phyloP scores from a whole-genome alignment of 2,113 vertebrate species.

The Poecile atricapillus region DNA sequence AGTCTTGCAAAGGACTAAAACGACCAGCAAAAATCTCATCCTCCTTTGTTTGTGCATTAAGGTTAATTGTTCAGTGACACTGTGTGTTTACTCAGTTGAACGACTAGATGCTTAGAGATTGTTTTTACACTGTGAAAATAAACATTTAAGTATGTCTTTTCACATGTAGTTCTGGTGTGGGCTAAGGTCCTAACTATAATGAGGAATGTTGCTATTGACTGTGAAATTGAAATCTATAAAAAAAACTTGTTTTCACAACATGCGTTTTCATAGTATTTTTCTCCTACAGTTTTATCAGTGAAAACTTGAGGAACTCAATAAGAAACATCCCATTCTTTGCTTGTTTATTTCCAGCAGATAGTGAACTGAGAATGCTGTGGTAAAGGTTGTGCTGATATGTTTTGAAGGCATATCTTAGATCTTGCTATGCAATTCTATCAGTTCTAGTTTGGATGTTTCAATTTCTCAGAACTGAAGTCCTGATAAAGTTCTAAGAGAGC shows the following conservation, averaged over 20 bases:
- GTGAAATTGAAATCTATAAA: not conserved
- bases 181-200: not conserved
- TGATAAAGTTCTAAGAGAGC: not conserved
- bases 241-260: fast-evolving
- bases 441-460: not conserved
- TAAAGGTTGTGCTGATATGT: not conserved
- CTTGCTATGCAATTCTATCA: not conserved
- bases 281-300: not conserved
- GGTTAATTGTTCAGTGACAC: not conserved
- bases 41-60: not conserved
- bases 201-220: not conserved
- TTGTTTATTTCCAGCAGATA: not conserved
- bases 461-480: not conserved
- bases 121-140: not conserved
- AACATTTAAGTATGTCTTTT: not conserved
- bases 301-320: not conserved
- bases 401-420: not conserved
- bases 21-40: not conserved
- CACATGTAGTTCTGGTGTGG: not conserved
- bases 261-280: not conserved
- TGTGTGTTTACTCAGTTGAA: not conserved
- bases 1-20: not conserved
- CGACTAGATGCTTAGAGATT: not conserved
- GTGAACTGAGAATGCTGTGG: not conserved
- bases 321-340: not conserved